A percentile compares a stretch with the other conserved stretches of the same genome.
Evolutionary conservation across 2,888 invertebrate genomes (phyloP).

Genomic region (Tuberolachnus salignus): DNA sequence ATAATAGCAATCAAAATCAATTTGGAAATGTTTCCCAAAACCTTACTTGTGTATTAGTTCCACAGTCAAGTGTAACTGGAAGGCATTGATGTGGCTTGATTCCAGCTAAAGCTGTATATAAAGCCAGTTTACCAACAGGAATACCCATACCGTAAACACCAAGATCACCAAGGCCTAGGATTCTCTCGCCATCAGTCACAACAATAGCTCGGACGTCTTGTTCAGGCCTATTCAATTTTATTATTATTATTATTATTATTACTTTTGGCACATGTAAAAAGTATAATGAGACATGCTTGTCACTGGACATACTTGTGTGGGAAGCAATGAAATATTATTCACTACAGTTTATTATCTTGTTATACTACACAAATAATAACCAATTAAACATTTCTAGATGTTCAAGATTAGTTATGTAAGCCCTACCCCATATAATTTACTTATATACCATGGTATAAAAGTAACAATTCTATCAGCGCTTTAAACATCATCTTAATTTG

Average conservation of each 20-base stretch:
- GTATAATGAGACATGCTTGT: too few relatives aligned
- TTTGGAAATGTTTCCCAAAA: background rate
- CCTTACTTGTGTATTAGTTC: slow-evolving; percentile 69
- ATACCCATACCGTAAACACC: slow-evolving; percentile 99
- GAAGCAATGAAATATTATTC: too few relatives aligned
- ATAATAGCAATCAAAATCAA: background rate
- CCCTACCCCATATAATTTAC: too few relatives aligned
- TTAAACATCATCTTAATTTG: too few relatives aligned
- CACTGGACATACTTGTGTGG: too few relatives aligned
- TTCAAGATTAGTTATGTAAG: too few relatives aligned
- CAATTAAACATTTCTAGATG: too few relatives aligned
- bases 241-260: background rate
- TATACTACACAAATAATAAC: too few relatives aligned
- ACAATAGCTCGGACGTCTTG: slow-evolving; percentile 85
- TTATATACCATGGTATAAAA: too few relatives aligned
- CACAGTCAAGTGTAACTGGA: slow-evolving; percentile 85
- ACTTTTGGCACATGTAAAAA: too few relatives aligned
- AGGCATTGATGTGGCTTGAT: slow-evolving; percentile 94
- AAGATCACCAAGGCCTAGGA: slow-evolving; percentile 94
- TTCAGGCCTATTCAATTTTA: slow-evolving; percentile 72
- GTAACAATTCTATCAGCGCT: too few relatives aligned
- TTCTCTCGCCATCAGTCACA: slow-evolving; percentile 98
- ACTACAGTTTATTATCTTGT: too few relatives aligned
- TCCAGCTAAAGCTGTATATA: slow-evolving; percentile 96
- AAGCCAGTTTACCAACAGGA: slow-evolving; percentile 93